phyloP scores from a whole-genome alignment of 1,140 invertebrate species.

The Brachionus rubens region DNA sequence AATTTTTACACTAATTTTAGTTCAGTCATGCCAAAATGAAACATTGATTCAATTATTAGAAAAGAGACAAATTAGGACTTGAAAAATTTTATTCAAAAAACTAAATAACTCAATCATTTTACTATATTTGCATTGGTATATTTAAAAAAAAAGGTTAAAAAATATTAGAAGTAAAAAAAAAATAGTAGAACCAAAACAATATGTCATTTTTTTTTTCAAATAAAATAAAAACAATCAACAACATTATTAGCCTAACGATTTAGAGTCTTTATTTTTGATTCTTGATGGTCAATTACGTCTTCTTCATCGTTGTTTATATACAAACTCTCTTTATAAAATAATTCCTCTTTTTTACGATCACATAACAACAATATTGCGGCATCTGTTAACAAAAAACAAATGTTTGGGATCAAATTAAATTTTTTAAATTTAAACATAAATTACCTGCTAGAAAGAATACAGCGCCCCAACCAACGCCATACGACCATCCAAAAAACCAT shows the following conservation, averaged over 20 bases:
- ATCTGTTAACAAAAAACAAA: constrained; percentile 53
- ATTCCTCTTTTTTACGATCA: constrained; percentile 95
- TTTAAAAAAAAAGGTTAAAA: too few relatives aligned
- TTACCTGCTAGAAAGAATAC: constrained; percentile 83
- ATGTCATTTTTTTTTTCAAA: too few relatives aligned
- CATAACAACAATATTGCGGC: constrained; percentile 85
- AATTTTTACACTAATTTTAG: too few relatives aligned
- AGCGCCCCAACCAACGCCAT: constrained; percentile 92
- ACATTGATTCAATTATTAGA: too few relatives aligned
- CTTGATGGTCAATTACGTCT: constrained; percentile 28
- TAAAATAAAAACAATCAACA: too few relatives aligned
- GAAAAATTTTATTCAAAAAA: too few relatives aligned
- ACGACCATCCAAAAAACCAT: constrained; percentile 88
- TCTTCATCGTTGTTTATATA: constrained; percentile 44
- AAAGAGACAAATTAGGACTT: too few relatives aligned
- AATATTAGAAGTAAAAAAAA: too few relatives aligned
- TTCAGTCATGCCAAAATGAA: too few relatives aligned
- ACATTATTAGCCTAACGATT: neutral
- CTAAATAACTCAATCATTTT: too few relatives aligned
- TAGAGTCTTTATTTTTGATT: constrained; percentile 35
- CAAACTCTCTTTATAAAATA: constrained; percentile 84
- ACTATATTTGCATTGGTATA: too few relatives aligned
- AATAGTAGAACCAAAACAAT: too few relatives aligned
- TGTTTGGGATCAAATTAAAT: neutral
- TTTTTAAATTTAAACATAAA: neutral